Evolutionary conservation across 2,797 vertebrate genomes (phyloP).

Genomic region (Helarctos malayanus): DNA sequence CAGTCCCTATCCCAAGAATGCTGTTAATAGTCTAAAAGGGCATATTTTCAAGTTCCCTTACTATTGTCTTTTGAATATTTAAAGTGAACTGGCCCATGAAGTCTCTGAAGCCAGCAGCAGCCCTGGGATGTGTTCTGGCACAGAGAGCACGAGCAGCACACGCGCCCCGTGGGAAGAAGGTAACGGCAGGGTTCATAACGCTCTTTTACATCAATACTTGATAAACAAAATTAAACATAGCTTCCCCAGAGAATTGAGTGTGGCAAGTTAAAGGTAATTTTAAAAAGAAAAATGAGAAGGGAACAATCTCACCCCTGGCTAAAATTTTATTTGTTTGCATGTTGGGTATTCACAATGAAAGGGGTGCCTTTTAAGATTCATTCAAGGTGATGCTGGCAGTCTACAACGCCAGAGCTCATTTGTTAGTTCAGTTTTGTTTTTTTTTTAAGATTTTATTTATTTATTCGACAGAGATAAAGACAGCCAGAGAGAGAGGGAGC

Average conservation of each 20-base stretch:
- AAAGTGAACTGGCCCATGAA: neutral
- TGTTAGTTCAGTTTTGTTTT: neutral
- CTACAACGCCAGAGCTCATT: neutral
- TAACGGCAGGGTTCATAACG: fast-evolving
- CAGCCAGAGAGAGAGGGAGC: too few species aligned
- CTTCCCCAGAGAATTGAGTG: neutral
- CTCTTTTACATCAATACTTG: neutral
- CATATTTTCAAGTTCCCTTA: neutral
- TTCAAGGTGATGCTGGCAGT: neutral
- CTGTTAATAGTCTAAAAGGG: neutral
- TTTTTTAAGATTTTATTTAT: too few species aligned
- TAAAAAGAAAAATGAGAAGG: neutral
- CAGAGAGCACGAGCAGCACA: fast-evolving
- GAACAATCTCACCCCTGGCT: neutral
- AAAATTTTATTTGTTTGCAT: slow-evolving; percentile 51
- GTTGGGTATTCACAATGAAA: neutral
- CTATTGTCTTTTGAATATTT: neutral
- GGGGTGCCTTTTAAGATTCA: neutral
- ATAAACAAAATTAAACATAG: neutral
- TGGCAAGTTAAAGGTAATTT: neutral
- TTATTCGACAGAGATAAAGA: too few species aligned
- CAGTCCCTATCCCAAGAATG: neutral
- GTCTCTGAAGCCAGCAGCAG: fast-evolving
- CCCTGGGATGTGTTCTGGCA: neutral
- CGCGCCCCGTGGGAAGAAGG: neutral